phyloP scores from a whole-genome alignment of 2,888 invertebrate species.

The Pinctada fucata region DNA sequence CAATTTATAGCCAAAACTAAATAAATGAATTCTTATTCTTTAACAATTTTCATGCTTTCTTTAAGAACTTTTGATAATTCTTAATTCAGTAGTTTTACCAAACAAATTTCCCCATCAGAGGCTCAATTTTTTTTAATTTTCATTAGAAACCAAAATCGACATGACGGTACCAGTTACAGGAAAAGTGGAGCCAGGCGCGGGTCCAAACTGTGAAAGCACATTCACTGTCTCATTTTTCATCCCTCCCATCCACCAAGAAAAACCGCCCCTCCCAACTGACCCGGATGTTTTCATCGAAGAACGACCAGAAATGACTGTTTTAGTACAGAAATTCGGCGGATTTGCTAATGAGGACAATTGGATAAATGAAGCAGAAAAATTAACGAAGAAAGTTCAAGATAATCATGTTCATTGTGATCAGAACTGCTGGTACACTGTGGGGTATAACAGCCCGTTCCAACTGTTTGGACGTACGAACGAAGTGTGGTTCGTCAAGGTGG shows the following conservation, averaged over 20 bases:
- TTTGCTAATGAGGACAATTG: constrained; percentile 59
- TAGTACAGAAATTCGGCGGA: constrained; percentile 59
- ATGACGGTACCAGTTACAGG: constrained; percentile 70
- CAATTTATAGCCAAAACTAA: no score
- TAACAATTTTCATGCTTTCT: no score
- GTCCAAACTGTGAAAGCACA: constrained; percentile 65
- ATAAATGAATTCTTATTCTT: no score
- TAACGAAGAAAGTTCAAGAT: constrained; percentile 47
- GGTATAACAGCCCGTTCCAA: constrained; percentile 75
- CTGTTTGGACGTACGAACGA: constrained; percentile 73
- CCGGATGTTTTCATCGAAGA: constrained; percentile 56
- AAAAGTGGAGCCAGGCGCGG: constrained; percentile 60
- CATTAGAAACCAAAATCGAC: constrained; percentile 58
- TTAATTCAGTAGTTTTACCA: no score
- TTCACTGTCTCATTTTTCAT: constrained; percentile 68
- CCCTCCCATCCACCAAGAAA: constrained; percentile 50
- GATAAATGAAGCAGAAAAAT: constrained; percentile 50
- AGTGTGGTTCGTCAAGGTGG: constrained; percentile 69
- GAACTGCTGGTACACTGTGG: constrained; percentile 69
- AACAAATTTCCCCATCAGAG: no score
- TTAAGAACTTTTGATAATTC: no score
- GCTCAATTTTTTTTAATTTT: background rate
- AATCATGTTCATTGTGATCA: constrained; percentile 39
- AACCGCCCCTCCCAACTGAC: constrained; percentile 59
- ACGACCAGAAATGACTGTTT: constrained; percentile 54